Base-by-base conservation (phyloP, 2,797 vertebrate genomes). In the Basileuterus tristriatus region DNA sequence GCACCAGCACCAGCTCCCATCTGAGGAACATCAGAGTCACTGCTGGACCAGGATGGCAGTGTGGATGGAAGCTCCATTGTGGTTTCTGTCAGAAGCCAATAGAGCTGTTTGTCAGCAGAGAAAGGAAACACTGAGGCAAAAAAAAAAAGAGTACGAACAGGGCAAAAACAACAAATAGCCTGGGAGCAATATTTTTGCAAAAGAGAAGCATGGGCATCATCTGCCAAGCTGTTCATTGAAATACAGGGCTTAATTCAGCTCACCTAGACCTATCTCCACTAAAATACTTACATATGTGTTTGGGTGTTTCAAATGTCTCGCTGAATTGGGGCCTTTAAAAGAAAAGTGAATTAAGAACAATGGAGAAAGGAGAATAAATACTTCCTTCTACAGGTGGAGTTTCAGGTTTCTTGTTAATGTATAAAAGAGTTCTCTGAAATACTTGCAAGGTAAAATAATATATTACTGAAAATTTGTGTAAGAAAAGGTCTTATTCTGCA, bases 301-400 rank as follows among this genome's bases (percentile, higher is more conserved):
- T 69, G 84, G 70, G 87, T 93, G 91, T 93, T 96, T 94, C 79
- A 81, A 89, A 86, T 91, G 39, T 56, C 85, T 82, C 22, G 20
- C 82, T 95, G 91, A 93, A 93, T 41, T 91, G 84, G 36, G 65
- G 29, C 62, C 44, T 78, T 92, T 91, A 77, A 93, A 88, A 86
- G 50, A 89, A 75, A 94, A 93, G 69, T 92, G 69, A 83, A 60
- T 95, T 70, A 81, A 78, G 91, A 91, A 93, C 87, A 94, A 96
- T 91, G 63, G 85, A 58, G 88, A 89, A 90, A 87, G 87, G 71
- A 77, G 86, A 95, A 95, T 22, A 90, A 96, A 88, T 83, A 29
- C 58, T 93, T 94, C 79, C 82, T 94, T 64, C 56, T 95, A 29
- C 87, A 96, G 92, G 93, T 96, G 90, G 72, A 70, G 92, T 96